A percentile compares a stretch with the other conserved stretches of the same genome.
phyloP scores from a whole-genome alignment of 2,888 invertebrate genomes.

The Drosophila greeni region DNA sequence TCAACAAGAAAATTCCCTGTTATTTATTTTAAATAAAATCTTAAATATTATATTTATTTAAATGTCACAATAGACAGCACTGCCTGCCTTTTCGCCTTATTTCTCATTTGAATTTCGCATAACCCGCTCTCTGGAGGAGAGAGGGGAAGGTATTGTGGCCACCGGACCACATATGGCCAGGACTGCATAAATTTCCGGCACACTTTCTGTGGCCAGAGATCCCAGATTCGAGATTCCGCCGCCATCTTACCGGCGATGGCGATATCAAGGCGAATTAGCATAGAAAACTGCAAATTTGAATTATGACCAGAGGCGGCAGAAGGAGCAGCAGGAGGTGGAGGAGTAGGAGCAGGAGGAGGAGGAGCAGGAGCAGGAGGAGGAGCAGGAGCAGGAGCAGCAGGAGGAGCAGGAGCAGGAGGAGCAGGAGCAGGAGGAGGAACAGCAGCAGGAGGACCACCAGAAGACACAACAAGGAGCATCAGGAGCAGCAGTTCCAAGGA shows the following conservation, averaged over 20 bases:
- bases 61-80: neutral
- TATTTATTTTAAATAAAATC: neutral
- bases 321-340: slow-evolving; percentile 1
- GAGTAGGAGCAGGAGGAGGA: neutral
- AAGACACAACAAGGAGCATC: slow-evolving; percentile 14
- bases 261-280: slow-evolving; percentile 74
- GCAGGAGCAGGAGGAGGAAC: slow-evolving; percentile 6
- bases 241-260: slow-evolving; percentile 50
- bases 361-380: neutral
- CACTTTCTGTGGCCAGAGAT: slow-evolving; percentile 28
- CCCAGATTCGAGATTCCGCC: slow-evolving; percentile 5
- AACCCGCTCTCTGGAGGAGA: neutral
- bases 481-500: slow-evolving; percentile 33
- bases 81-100: slow-evolving; percentile 2
- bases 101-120: slow-evolving; percentile 25
- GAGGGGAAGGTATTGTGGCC: neutral
- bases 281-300: slow-evolving; percentile 77
- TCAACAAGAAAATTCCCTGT: too few relatives aligned
- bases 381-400: slow-evolving; percentile 6
- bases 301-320: slow-evolving; percentile 62
- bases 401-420: slow-evolving; percentile 28
- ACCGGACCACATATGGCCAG: slow-evolving; percentile 35
- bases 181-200: slow-evolving; percentile 41
- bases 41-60: too few relatives aligned
- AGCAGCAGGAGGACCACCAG: neutral